These are phyloP conservation scores for Antheraea mylitta DNA, from an alignment of 1,140 invertebrate genomes.

Conservation along the genomic window DNA sequence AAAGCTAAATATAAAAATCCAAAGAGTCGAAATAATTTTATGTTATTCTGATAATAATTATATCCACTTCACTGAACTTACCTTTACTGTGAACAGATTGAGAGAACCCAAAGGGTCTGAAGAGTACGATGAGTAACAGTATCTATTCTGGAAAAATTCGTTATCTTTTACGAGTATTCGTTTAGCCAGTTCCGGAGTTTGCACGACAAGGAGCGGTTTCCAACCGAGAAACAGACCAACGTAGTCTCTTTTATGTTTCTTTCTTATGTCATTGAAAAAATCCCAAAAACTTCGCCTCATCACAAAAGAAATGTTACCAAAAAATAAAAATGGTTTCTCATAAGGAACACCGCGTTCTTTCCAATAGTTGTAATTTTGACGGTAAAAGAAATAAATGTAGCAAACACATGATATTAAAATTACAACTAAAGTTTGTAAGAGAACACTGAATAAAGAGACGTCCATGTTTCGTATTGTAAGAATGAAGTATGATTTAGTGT, in stretches of 20 bases:
- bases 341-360: constrained; percentile 12
- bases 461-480: constrained; percentile 6
- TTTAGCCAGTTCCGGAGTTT: constrained; percentile 48
- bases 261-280: constrained; percentile 39
- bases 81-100: constrained; percentile 60
- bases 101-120: constrained; percentile 55
- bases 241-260: constrained; percentile 40
- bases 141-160: constrained; percentile 52
- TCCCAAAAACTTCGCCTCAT: constrained; percentile 17
- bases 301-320: constrained; percentile 7
- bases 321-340: constrained; percentile 13
- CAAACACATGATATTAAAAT: background rate
- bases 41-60: background rate
- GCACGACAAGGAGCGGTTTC: constrained; percentile 44
- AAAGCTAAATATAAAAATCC: too few species aligned
- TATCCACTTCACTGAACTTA: constrained; percentile 24
- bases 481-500: background rate
- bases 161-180: constrained; percentile 48
- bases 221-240: constrained; percentile 49
- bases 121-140: constrained; percentile 36
- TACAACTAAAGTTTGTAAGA: constrained; percentile 3
- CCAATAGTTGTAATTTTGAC: constrained; percentile 6
- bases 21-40: background rate
- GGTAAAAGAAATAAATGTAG: constrained; percentile 7
- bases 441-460: background rate